Evolutionary conservation across 2,888 invertebrate species (phyloP), one percentile per base, ranked within the genome.

Genomic region (Trachelus stipa): DNA sequence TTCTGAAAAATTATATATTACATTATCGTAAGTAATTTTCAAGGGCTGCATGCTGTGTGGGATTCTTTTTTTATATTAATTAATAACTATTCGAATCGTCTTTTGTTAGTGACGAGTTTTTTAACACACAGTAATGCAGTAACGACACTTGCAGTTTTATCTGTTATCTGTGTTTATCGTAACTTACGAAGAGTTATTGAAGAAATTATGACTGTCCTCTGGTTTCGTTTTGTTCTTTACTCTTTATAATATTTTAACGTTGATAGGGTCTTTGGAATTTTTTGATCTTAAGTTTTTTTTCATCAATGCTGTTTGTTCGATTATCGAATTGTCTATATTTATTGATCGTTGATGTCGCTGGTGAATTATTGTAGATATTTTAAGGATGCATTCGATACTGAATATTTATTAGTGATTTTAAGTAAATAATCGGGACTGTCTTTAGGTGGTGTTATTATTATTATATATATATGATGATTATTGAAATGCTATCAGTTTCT

Each of bases 401-500:
- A 23, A 56, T 23, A 56, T 23, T 23, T 56, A 56, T 56, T 56
- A 23, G 6, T 23, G 23, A 56, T 6, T 56, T 56, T 15, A 56
- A 56, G 23, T 56, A 9, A 56, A 56, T 56, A 56, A 56, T 9
- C 23, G 6, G 56, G 23, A 56, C 56, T 56, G 56, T 56, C 23
- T 56, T 56, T 56, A 56, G 56, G 56, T 56, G 56, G 56, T 56
- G 23, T 56, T 56, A 56, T 56, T 56, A 40, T 40, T 40, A 40
- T 23, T 56, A 56, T 56, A 56, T 37, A 15, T 35, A 35, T 35
- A 37, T 15, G 37, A 15, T 9, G 23, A 56, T 56, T 9, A 56
- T 34, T 74, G 30, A 74, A 74, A 35, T 15, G 34, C 37, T 4
- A 74, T 74, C 34, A 6, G 74, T 74, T 74, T 35, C 74, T 74